Evolutionary conservation across 2,797 vertebrate species (phyloP), one percentile per base, ranked within the genome.

Genomic region (Scolopax rusticola): DNA sequence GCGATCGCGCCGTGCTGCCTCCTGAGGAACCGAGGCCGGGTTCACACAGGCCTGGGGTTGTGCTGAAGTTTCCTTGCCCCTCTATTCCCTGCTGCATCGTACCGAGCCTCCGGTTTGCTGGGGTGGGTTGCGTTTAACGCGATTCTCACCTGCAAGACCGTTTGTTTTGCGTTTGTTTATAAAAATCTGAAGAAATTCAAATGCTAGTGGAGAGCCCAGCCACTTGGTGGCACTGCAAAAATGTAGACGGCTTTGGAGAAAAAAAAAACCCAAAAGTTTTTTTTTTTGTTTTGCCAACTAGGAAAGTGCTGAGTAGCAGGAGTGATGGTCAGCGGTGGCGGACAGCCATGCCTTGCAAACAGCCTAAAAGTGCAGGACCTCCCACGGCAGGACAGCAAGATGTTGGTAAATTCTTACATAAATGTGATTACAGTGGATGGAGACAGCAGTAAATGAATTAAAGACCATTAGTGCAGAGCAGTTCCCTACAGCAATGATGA

Each of bases 171-270:
- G 6, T 15, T 57, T 18, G 13, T 74, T 61, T 33, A 0, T 6
- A 4, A 65, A 69, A 53, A 27, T 6, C 5, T 4, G 45, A 15
- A 11, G 5, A 36, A 57, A 77, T 36, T 23, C 18, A 45, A 69
- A 19, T 6, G 60, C 8, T 15, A 1, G 8, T 2, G 38, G 33
- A 4, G 54, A 25, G 69, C n/a, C 1, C 54, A 28, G 32, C 95
- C 96, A 7, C 93, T 84, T 69, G 95, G 93, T 88, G 96, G 93
- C 96, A 56, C 89, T 92, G 76, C 84, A 19, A 63, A 96, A 96
- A 61, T 86, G 71, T 1, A 6, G 67, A 59, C 54, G 4, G 25
- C 4, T 2, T 30, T 45, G 11, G 51, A 1, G 5, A 11, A 27
- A 36, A 7, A 12, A 27, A 51, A 28, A 11, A 30, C 40, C 41